Base-by-base conservation (phyloP, 2,888 invertebrate species). In the Dynastes tityus region DNA sequence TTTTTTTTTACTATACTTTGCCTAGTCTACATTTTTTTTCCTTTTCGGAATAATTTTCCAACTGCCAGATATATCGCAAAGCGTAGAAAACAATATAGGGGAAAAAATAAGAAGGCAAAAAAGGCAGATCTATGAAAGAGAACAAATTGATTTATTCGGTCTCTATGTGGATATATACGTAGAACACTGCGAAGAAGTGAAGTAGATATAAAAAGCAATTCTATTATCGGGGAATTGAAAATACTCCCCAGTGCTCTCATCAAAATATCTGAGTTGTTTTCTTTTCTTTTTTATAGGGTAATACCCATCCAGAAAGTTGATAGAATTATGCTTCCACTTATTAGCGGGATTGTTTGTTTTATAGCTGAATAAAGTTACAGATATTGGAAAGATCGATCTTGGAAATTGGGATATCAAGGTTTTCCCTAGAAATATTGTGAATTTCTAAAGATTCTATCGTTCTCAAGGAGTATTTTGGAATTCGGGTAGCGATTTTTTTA, bases 171-270 rank as follows among this genome's bases (percentile, higher is more conserved):
- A 27, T 32, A 32, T 32, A 32, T 32, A 4, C 32, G 22, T 22
- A 22, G 22, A 22, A 22, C 22, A 22, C 22, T 22, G 22, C 22
- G 40, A 16, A 6, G 71, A 71, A 32, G 58, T 32, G 55, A 37
- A 37, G 55, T 71, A 71, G 55, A 71, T 71, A 53, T 55, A 58
- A 71, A 71, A 71, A 71, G 71, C 55, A 71, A 73, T 73, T 73
- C 73, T 73, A 73, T 73, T 73, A 73, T 73, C 58, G 16, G 27
- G 51, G 68, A 29, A 68, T 68, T 51, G 68, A 51, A 68, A 68
- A 68, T 51, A 49, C 51, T 68, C 49, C 51, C 68, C 9, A 51
- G 29, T 22, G 51, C 13, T 51, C 29, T 68, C 51, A 22, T 68
- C 68, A 49, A 67, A 67, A 68, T 68, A 51, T 68, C 11, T 9